Base-by-base conservation (phyloP, 2,888 invertebrate genomes). In the Pycnomerus fuliginosus region DNA sequence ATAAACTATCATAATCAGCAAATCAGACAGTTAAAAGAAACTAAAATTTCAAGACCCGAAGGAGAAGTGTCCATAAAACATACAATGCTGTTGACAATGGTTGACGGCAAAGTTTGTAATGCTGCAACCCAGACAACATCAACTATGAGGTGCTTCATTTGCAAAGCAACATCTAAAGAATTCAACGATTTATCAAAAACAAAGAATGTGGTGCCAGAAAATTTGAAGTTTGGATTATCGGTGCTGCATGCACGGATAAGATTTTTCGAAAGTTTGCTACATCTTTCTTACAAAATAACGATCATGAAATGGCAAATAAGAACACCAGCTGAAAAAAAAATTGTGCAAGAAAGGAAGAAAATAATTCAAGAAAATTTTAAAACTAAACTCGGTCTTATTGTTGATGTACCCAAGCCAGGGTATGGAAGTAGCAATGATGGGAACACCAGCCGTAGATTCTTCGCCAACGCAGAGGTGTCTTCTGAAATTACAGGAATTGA, bases 41-140 rank as follows among this genome's bases (percentile, higher is more conserved):
- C 25, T 4, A 10, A 25, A 10, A 10, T 25, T 10, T 4, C 8
- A 8, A 7, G 8, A 12, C 8, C 5, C 4, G 30, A 23, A 7
- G 30, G 22, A 22, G 15, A 11, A 10, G 15, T 31, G 17, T n/a
- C 13, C 32, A 22, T 47, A 2, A 20, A 47, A 14, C 44, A 44
- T 17, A 28, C 11, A 16, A 16, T 49, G 33, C 8, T 32, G 10
- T 31, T 57, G 16, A 58, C 57, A 1, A 61, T 61, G 60, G 44
- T 61, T 10, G 60, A 61, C 45, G 58, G 36, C 8, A 61, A 60
- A 49, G 50, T 61, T 3, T 62, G 58, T 35, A 61, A 60, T 52
- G 56, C 56, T 15, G 48, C 50, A n/a, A 55, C 58, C 13, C 16
- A 41, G 3, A 58, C 55, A 15, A 50, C 20, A 12, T 58, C 58